Conservation (phyloP, 2,888 invertebrate species). For the Drosophila mercatorum region DNA sequence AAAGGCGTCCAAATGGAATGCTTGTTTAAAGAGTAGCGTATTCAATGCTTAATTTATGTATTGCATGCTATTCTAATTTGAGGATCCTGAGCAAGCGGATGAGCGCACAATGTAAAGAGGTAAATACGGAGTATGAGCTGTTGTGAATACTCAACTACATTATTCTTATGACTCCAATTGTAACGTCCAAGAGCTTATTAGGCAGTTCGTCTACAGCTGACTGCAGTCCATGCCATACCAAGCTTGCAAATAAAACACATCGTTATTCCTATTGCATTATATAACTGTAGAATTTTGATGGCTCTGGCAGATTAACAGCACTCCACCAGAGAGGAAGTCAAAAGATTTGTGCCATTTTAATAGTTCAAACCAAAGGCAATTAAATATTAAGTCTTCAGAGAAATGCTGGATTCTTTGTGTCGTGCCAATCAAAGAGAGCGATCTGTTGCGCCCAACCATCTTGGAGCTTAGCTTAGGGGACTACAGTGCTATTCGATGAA, state of each 20-base stretch:
- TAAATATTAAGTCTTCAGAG: constrained; percentile 57
- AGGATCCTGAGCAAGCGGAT: background rate
- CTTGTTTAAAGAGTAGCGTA: background rate
- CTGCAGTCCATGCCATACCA: constrained; percentile 7
- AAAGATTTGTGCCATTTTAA: constrained; percentile 46
- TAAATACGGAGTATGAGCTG: background rate
- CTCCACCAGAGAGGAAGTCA: constrained; percentile 38
- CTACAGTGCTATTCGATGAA: constrained; percentile 88
- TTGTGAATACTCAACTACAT: background rate
- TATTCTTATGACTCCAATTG: background rate
- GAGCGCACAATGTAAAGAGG: background rate
- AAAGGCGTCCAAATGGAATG: background rate
- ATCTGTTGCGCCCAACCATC: constrained; percentile 8
- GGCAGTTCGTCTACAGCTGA: constrained; percentile 6
- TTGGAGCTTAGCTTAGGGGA: constrained; percentile 3
- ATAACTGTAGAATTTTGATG: constrained; percentile 55
- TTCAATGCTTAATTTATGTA: background rate
- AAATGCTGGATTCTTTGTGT: constrained; percentile 33
- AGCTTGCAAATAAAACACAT: constrained; percentile 37
- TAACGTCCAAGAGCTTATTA: background rate
- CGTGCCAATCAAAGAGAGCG: constrained; percentile 12
- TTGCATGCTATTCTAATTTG: background rate
- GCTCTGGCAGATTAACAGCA: constrained; percentile 34
- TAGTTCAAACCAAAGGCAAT: constrained; percentile 36
- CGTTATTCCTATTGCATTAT: constrained; percentile 32